Conservation (phyloP, 2,113 vertebrate genomes). For the Cyanoliseus patagonus region DNA sequence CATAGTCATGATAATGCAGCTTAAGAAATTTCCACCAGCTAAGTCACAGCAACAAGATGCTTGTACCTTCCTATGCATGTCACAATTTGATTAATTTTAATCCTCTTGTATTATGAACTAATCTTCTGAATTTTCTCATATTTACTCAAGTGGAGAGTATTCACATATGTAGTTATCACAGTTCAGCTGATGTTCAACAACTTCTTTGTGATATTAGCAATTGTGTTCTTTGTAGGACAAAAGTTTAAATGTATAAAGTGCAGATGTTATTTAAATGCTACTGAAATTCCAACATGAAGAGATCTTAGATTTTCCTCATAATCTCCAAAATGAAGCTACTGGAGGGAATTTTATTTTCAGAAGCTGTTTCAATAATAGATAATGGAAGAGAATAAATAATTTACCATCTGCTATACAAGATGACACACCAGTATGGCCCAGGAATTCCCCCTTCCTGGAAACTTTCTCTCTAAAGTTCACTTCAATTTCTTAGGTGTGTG, state of each 20-base stretch:
- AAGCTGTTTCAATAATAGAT: background rate
- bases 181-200: background rate
- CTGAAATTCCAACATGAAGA: background rate
- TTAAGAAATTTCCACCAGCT: background rate
- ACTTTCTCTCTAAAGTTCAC: background rate
- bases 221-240: background rate
- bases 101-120: background rate
- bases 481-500: background rate
- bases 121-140: background rate
- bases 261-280: background rate
- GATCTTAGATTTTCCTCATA: background rate
- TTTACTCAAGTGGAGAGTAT: background rate
- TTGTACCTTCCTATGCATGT: background rate
- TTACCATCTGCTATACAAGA: background rate
- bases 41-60: background rate
- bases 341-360: background rate
- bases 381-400: background rate
- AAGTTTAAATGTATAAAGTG: background rate
- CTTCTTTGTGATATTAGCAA: background rate
- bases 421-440: background rate
- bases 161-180: background rate
- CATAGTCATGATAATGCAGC: background rate
- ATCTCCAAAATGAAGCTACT: background rate
- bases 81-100: background rate
- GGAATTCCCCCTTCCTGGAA: background rate